phyloP scores from a whole-genome alignment of 2,888 invertebrate species.

The Rhamphomyia laevipes region DNA sequence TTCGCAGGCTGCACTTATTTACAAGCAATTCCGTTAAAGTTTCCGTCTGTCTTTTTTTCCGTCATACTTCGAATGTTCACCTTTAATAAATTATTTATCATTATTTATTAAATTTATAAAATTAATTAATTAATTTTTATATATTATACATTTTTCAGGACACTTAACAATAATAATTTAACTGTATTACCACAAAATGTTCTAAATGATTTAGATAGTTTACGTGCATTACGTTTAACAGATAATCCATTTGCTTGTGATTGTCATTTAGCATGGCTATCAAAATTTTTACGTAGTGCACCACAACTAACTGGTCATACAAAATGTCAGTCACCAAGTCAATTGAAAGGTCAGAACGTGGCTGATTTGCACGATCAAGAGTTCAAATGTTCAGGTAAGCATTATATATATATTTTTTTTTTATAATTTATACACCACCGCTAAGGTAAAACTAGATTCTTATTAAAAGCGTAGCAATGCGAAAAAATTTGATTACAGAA shows the following conservation, averaged over 20 bases:
- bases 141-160: constrained; percentile 43
- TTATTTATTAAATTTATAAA: too few relatives aligned
- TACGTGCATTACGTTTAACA: constrained; percentile 69
- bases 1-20: too few relatives aligned
- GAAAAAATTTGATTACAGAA: too few relatives aligned
- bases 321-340: constrained; percentile 63
- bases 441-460: too few relatives aligned
- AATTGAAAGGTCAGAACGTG: constrained; percentile 62
- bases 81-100: too few relatives aligned
- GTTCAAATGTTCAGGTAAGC: constrained; percentile 72
- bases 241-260: constrained; percentile 84
- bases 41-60: too few relatives aligned
- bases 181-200: constrained; percentile 74
- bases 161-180: constrained; percentile 83
- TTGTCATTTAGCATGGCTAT: constrained; percentile 72
- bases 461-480: too few relatives aligned
- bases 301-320: constrained; percentile 54
- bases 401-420: too few relatives aligned
- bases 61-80: too few relatives aligned
- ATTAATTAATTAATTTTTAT: constrained; percentile 3
- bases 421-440: too few relatives aligned
- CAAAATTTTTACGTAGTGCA: constrained; percentile 58
- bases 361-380: constrained; percentile 71
- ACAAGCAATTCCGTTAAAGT: too few relatives aligned
- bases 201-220: constrained; percentile 61